A percentile compares a stretch with the other conserved stretches of the same genome.
These are phyloP conservation scores for Tipula unca DNA, from an alignment of 2,888 invertebrate genomes.

Conservation along the genomic window DNA sequence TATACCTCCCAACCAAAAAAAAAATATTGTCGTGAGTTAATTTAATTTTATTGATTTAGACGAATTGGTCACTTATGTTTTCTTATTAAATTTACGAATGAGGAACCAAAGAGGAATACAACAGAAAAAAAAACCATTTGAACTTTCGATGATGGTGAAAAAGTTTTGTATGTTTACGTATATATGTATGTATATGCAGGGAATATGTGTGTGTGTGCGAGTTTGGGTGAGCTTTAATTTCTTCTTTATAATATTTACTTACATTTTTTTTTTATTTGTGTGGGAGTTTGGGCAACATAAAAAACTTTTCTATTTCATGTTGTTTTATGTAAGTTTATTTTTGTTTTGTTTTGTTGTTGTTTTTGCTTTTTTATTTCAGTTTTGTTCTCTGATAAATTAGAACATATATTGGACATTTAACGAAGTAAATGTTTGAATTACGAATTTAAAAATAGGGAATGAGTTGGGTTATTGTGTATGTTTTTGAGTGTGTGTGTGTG, in stretches of 20 bases:
- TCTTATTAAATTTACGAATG: neutral
- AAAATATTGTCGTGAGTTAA: neutral
- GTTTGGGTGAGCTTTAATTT: neutral
- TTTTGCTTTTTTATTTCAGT: neutral
- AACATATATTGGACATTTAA: conserved; percentile 3
- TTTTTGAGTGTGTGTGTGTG: too few species aligned
- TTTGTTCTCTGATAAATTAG: neutral
- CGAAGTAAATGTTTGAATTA: neutral
- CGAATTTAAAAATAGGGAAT: neutral
- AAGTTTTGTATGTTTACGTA: neutral
- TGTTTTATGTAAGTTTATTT: conserved; percentile 4
- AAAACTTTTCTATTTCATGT: neutral
- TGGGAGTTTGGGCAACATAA: neutral
- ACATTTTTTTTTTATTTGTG: neutral
- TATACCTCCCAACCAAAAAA: neutral
- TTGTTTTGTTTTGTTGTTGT: neutral
- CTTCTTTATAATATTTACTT: neutral
- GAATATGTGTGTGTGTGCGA: neutral
- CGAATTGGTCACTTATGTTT: neutral
- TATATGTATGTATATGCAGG: neutral
- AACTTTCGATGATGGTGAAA: neutral
- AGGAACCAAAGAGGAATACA: neutral
- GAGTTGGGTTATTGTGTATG: neutral
- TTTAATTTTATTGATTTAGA: conserved; percentile 9
- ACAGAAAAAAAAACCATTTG: neutral